phyloP scores from a whole-genome alignment of 1,140 invertebrate species.

The Cyphomyrmex costatus region DNA sequence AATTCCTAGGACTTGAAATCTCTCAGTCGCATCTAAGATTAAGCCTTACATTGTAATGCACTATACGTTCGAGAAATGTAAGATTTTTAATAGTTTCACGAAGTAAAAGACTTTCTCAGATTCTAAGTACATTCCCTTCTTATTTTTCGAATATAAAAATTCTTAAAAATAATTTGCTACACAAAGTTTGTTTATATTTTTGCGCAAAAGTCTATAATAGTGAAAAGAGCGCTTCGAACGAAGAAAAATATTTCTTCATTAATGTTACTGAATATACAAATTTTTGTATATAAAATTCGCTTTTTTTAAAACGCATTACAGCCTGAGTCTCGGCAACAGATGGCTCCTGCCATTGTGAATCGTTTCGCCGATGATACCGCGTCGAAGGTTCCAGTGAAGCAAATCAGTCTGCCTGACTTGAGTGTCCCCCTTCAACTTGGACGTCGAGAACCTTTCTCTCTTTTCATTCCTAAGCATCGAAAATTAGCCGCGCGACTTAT shows the following conservation, averaged over 20 bases:
- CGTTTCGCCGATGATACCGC: slow-evolving; percentile 88
- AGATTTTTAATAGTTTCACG: neutral
- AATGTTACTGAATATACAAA: neutral
- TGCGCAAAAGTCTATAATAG: neutral
- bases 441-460: slow-evolving; percentile 91
- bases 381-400: slow-evolving; percentile 88
- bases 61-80: neutral
- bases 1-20: neutral
- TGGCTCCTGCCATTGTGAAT: slow-evolving; percentile 86
- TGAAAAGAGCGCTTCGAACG: neutral
- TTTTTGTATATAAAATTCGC: neutral
- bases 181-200: neutral
- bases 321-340: slow-evolving; percentile 88
- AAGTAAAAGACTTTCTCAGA: slow-evolving; percentile 1
- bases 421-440: slow-evolving; percentile 89
- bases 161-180: neutral
- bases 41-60: neutral
- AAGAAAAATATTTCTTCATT: neutral
- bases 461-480: slow-evolving; percentile 92
- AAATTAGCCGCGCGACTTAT: slow-evolving; percentile 90
- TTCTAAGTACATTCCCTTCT: neutral
- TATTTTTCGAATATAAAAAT: neutral
- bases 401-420: slow-evolving; percentile 91
- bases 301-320: slow-evolving; percentile 71
- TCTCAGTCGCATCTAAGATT: neutral